Percentiles rank a stretch among this genome's conserved stretches.
phyloP scores from a whole-genome alignment of 2,888 invertebrate genomes.

The Metacarcinus magister region DNA sequence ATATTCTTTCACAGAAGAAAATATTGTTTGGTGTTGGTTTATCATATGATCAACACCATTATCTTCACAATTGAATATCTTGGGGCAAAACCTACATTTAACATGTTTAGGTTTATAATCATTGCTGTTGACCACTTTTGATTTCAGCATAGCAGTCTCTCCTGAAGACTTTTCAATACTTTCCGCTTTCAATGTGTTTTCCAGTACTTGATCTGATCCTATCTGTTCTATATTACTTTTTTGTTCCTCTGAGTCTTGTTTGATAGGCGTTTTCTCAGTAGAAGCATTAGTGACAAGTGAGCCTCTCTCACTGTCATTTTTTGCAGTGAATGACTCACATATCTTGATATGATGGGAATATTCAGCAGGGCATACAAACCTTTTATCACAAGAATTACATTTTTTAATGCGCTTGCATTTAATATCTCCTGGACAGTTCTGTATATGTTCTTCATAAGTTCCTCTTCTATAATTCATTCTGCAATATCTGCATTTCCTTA shows the following conservation, averaged over 20 bases:
- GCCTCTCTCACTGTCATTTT: background rate
- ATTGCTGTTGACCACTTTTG: background rate
- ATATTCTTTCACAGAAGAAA: constrained; percentile 39
- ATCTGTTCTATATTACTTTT: background rate
- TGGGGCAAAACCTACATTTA: constrained; percentile 68
- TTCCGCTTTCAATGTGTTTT: background rate
- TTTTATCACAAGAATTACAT: constrained; percentile 53
- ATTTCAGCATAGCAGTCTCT: background rate
- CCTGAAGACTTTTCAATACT: background rate
- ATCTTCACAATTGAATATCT: constrained; percentile 56
- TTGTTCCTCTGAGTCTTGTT: background rate
- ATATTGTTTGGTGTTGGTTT: constrained; percentile 38
- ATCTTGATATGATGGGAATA: constrained; percentile 27
- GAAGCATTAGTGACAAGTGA: background rate
- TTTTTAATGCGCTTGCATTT: background rate
- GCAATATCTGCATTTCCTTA: constrained; percentile 66
- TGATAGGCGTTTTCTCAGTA: background rate
- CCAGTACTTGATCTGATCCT: background rate
- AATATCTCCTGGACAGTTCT: constrained; percentile 55
- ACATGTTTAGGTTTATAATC: background rate
- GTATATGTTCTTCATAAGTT: constrained; percentile 55
- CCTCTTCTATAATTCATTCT: constrained; percentile 29
- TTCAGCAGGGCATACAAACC: constrained; percentile 46
- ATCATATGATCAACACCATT: constrained; percentile 66
- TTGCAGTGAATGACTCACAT: constrained; percentile 50